Percentiles rank a stretch among this genome's conserved stretches.
Conservation (phyloP, 2,113 vertebrate genomes). For the Chrysochloris asiatica region DNA sequence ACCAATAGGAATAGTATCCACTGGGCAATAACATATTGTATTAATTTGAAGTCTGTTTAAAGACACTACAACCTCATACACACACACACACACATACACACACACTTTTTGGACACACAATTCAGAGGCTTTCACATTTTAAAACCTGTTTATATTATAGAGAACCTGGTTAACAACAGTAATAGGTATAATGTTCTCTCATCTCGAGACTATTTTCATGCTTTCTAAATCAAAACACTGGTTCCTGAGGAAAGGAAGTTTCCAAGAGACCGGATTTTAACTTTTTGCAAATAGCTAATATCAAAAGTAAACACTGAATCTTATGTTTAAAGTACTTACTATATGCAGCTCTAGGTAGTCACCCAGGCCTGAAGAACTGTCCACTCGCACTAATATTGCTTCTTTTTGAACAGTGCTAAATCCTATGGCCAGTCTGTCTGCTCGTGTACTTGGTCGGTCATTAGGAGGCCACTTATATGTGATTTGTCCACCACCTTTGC, state of each 20-base stretch:
- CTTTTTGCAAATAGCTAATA: not conserved
- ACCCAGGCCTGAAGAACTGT: conserved; percentile 97
- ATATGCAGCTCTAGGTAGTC: conserved; percentile 99
- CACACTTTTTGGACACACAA: not conserved
- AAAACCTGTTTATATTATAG: not conserved
- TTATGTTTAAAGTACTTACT: conserved; percentile 88
- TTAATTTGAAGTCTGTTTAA: not conserved
- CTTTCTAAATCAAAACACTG: not conserved
- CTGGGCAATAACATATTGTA: conserved; percentile 17
- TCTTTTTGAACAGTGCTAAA: conserved; percentile 98
- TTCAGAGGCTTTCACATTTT: not conserved
- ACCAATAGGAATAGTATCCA: not conserved
- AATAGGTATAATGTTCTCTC: not conserved
- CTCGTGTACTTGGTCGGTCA: conserved; percentile 97
- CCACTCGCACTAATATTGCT: conserved; percentile 96
- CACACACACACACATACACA: not conserved
- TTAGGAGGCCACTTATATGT: conserved; percentile 99
- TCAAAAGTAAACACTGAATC: not conserved
- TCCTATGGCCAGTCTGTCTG: conserved; percentile 97
- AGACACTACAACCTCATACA: not conserved
- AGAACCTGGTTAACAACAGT: not conserved
- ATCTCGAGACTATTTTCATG: not conserved
- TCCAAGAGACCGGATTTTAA: not conserved
- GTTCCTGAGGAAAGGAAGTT: not conserved
- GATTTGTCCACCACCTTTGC: conserved; percentile 97